phyloP scores from a whole-genome alignment of 2,888 invertebrate species.

The Lapara coniferarum region DNA sequence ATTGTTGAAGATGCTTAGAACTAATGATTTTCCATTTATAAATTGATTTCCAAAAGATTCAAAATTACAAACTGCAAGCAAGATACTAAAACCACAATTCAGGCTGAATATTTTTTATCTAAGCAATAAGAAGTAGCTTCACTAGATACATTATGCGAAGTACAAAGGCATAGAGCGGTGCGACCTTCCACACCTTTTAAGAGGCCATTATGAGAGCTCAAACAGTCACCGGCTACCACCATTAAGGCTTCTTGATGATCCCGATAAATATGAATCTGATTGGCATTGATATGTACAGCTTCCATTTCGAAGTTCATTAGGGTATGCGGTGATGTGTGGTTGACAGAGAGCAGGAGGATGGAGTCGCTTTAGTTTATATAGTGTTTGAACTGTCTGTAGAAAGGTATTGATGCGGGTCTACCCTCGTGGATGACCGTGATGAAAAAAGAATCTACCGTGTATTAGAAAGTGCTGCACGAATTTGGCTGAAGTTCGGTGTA shows the following conservation, averaged over 20 bases:
- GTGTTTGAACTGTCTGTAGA: too few species aligned
- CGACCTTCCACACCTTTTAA: constrained; percentile 54
- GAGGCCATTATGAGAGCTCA: constrained; percentile 52
- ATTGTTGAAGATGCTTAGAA: too few species aligned
- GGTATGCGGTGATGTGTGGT: constrained; percentile 57
- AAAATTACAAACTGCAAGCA: not conserved
- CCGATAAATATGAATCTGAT: constrained; percentile 76
- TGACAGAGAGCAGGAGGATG: constrained; percentile 41
- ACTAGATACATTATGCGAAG: not conserved
- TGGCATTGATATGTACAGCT: constrained; percentile 78
- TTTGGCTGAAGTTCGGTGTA: too few species aligned
- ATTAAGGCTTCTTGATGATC: constrained; percentile 72
- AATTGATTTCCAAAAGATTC: too few species aligned
- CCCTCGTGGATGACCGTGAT: too few species aligned
- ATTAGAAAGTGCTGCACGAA: too few species aligned
- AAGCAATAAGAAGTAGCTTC: not conserved
- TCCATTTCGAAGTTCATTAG: constrained; percentile 82
- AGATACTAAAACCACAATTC: not conserved
- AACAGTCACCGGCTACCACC: constrained; percentile 54
- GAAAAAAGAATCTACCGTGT: too few species aligned
- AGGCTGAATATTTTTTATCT: not conserved
- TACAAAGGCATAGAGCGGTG: constrained; percentile 27
- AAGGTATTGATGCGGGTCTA: too few species aligned
- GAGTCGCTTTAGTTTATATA: not conserved
- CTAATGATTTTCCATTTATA: too few species aligned